Conservation (phyloP, 2,113 vertebrate species). For the Eclectus roratus region DNA sequence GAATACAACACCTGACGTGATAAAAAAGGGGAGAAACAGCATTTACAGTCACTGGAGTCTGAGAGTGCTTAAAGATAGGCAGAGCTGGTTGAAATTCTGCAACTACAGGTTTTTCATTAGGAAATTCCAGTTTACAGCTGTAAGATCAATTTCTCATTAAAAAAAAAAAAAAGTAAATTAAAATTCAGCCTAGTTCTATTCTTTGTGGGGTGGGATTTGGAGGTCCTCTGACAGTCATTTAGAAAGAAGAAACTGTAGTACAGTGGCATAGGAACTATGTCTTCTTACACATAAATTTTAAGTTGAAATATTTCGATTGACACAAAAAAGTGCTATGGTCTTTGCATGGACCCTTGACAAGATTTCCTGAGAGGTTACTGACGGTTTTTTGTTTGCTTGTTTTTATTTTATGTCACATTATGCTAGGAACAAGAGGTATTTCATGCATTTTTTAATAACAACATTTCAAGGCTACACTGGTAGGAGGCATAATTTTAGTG, state of each 20-base stretch:
- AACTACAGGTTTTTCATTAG: background rate
- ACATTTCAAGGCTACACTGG: background rate
- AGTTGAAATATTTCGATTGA: background rate
- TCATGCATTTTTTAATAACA: background rate
- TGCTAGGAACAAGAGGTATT: background rate
- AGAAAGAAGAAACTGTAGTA: background rate
- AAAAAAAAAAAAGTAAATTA: background rate
- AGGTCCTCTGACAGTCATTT: background rate
- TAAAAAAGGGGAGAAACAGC: background rate
- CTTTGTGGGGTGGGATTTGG: background rate
- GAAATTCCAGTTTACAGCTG: background rate
- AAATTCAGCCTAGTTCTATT: background rate
- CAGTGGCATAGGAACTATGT: background rate
- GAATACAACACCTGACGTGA: slow-evolving; percentile 86
- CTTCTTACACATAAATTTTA: background rate
- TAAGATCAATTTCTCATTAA: background rate
- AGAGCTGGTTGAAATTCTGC: background rate
- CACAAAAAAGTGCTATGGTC: background rate
- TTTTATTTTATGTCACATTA: background rate
- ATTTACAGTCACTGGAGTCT: background rate
- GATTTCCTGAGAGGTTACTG: background rate
- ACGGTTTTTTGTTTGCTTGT: background rate
- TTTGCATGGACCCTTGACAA: background rate
- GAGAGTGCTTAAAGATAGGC: background rate
- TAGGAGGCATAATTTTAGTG: background rate